Base-by-base conservation (phyloP, 1,140 invertebrate species). In the Matsumurasca onukii region DNA sequence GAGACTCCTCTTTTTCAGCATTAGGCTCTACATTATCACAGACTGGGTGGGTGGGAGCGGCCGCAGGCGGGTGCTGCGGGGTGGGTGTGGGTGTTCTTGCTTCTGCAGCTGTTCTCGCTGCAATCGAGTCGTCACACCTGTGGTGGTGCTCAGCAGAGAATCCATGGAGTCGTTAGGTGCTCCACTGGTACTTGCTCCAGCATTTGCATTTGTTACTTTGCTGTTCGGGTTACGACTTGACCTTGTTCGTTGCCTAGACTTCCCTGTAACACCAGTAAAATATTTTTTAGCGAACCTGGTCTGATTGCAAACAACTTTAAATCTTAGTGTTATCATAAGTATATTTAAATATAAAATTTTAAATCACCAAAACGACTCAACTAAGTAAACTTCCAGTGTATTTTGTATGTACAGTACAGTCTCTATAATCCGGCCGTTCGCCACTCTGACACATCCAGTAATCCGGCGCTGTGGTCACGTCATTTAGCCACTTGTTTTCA, bases 61-160 rank as follows among this genome's bases (percentile, higher is more conserved):
- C 30, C 45, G 48, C 15, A 62, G 34, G 63, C 25, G 22, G 24
- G 45, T 17, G 52, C 66, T 51, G 22, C 48, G 63, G 64, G 52
- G 27, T 22, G 39, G n/a, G 57, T 67, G 65, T 24, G 65, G 66
- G 13, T 66, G 66, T 65, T 76, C 75, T 68, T 75, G 75, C 72
- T 88, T 88, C 71, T 88, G 86, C 73, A 89, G 88, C 76, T 90
- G 90, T 72, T 91, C 90, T 3, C 91, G 84, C 80, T 92, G 91
- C 71, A 93, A 80, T 65, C 91, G 82, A 2, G 91, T 92, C 71
- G 89, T 91, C 5, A 92, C 90, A 27, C 80, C 80, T 72, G 73
- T 69, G 3, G 67, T 70, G 61, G 68, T 74, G 45, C 68, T 70
- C 22, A 75, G 65, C 1, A 75, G 68, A 1, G 70, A 63, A 67